These are phyloP conservation scores for Euplagia quadripunctaria DNA, from an alignment of 2,888 invertebrate genomes.

Conservation along the genomic window DNA sequence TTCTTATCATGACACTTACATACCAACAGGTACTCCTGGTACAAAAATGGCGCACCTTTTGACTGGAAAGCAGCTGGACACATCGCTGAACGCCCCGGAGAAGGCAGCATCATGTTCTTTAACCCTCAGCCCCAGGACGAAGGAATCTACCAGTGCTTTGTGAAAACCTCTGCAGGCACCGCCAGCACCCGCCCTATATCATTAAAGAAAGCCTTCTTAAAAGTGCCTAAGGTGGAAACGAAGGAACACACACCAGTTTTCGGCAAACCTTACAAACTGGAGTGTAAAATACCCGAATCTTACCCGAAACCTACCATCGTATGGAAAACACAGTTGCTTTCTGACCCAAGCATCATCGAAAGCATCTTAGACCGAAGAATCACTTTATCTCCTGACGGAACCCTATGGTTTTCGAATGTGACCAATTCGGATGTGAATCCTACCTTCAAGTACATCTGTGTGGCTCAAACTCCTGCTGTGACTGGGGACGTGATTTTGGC, in stretches of 20 bases:
- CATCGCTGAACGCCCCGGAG: slow-evolving; percentile 58
- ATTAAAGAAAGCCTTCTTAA: slow-evolving; percentile 63
- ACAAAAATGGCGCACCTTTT: slow-evolving; percentile 65
- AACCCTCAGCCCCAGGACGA: slow-evolving; percentile 66
- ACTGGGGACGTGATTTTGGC: slow-evolving; percentile 64
- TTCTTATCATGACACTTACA: not conserved
- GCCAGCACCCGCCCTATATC: slow-evolving; percentile 66
- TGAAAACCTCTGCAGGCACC: slow-evolving; percentile 61
- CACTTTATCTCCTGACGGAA: slow-evolving; percentile 69
- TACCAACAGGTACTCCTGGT: slow-evolving; percentile 69
- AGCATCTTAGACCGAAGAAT: slow-evolving; percentile 61
- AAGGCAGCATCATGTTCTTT: slow-evolving; percentile 68
- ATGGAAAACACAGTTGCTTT: slow-evolving; percentile 65
- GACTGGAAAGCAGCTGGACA: slow-evolving; percentile 47
- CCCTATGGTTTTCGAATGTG: slow-evolving; percentile 72
- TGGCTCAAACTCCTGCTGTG: slow-evolving; percentile 66
- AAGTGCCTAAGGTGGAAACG: slow-evolving; percentile 51
- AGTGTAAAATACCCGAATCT: slow-evolving; percentile 66
- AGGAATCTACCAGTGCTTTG: slow-evolving; percentile 73
- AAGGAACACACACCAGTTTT: slow-evolving; percentile 66
- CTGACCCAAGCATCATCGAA: slow-evolving; percentile 55
- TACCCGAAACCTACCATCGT: slow-evolving; percentile 72
- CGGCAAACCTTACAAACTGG: slow-evolving; percentile 71
- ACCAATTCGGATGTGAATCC: slow-evolving; percentile 65
- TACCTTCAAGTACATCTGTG: slow-evolving; percentile 69